These are phyloP conservation scores for Lapara coniferarum DNA, from an alignment of 2,888 invertebrate species.

Conservation along the genomic window DNA sequence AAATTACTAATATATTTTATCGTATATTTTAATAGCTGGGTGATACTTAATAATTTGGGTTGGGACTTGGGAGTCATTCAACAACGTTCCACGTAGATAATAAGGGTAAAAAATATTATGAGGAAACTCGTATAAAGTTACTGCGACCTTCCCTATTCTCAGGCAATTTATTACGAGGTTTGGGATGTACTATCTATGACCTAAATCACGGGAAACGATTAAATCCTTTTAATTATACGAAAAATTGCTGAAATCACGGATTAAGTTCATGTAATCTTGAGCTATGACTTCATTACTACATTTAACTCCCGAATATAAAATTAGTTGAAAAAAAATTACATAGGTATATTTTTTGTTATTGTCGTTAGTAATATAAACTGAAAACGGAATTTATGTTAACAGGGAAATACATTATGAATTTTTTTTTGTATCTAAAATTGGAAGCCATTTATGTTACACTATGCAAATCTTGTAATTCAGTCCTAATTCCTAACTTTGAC, in stretches of 20 bases:
- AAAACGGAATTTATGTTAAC: too few relatives aligned
- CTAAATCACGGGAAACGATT: conserved; percentile 5
- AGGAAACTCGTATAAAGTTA: conserved; percentile 1
- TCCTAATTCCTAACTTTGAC: background rate
- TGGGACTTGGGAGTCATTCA: background rate
- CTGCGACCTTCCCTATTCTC: conserved; percentile 8
- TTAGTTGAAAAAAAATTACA: too few relatives aligned
- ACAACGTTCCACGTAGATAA: background rate
- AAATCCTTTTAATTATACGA: conserved; percentile 19
- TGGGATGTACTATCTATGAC: conserved; percentile 1
- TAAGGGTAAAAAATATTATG: background rate
- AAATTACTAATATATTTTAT: conserved; percentile 25
- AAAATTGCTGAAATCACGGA: conserved; percentile 10
- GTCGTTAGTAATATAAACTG: too few relatives aligned
- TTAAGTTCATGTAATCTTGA: conserved; percentile 1
- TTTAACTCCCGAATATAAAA: too few relatives aligned
- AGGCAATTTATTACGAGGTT: conserved; percentile 9
- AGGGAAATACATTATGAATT: too few relatives aligned
- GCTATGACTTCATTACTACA: conserved; percentile 2
- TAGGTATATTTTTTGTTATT: too few relatives aligned
- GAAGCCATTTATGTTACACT: too few relatives aligned
- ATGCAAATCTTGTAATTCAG: too few relatives aligned
- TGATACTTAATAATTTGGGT: background rate
- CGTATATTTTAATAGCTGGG: background rate
- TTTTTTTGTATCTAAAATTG: too few relatives aligned